These are phyloP conservation scores for Poeciliopsis presidionis DNA, from an alignment of 2,797 vertebrate species.

Conservation along the genomic window DNA sequence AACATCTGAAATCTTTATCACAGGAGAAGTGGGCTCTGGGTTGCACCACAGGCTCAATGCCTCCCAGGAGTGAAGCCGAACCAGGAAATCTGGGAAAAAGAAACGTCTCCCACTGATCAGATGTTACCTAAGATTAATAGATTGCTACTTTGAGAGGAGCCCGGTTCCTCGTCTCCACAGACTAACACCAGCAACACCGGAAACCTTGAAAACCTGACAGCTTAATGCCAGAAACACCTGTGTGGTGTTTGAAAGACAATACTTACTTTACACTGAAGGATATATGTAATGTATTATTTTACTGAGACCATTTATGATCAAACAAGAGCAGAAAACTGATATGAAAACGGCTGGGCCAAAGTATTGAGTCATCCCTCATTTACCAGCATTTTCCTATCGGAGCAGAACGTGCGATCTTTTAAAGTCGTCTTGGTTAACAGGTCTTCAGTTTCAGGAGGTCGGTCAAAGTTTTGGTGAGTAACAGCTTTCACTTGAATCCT, in stretches of 20 bases:
- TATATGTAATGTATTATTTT: slow-evolving; percentile 37
- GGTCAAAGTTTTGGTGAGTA: not conserved
- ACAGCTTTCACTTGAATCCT: not conserved
- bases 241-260: slow-evolving; percentile 62
- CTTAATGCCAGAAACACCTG: slow-evolving; percentile 65
- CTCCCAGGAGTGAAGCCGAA: slow-evolving; percentile 59
- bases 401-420: not conserved
- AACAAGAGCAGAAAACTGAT: slow-evolving; percentile 29
- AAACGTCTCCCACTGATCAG: slow-evolving; percentile 64
- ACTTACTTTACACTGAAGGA: slow-evolving; percentile 31
- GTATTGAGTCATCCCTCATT: not conserved
- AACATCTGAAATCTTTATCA: slow-evolving; percentile 85
- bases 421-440: not conserved
- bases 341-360: not conserved
- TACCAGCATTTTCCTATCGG: not conserved
- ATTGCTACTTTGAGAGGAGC: slow-evolving; percentile 69
- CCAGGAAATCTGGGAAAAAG: slow-evolving; percentile 66
- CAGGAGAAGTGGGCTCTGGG: slow-evolving; percentile 38
- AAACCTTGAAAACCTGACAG: slow-evolving; percentile 78
- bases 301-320: slow-evolving; percentile 12
- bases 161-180: slow-evolving; percentile 48
- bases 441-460: not conserved
- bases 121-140: slow-evolving; percentile 77
- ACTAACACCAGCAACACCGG: slow-evolving; percentile 57
- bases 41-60: slow-evolving; percentile 46